These are phyloP conservation scores for Grantiella picta DNA, from an alignment of 2,113 vertebrate genomes.

Conservation along the genomic window DNA sequence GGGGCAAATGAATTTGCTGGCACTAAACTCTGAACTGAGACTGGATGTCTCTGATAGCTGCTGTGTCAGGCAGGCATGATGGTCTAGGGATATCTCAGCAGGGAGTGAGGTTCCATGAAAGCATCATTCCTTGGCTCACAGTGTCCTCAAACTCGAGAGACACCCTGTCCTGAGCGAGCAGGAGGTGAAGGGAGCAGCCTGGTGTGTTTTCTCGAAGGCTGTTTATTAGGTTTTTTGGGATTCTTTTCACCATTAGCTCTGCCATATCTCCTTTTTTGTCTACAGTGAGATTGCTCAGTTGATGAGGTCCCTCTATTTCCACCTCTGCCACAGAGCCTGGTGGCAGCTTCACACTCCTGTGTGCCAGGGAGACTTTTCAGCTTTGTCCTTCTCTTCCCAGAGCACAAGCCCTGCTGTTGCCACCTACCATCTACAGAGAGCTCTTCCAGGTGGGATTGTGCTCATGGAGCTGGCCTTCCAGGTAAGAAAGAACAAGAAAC, in stretches of 20 bases:
- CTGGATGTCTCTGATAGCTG: not conserved
- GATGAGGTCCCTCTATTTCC: not conserved
- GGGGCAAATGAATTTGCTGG: not conserved
- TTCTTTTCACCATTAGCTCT: not conserved
- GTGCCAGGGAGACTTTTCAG: not conserved
- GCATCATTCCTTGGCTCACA: not conserved
- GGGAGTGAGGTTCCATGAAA: not conserved
- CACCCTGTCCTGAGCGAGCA: not conserved
- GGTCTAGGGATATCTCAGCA: not conserved
- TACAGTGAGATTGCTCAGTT: not conserved
- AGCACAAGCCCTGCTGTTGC: slow-evolving; percentile 72
- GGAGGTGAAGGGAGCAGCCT: not conserved
- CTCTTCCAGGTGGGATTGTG: slow-evolving; percentile 93
- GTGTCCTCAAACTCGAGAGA: not conserved
- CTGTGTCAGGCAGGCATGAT: not conserved
- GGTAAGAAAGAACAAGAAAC: slow-evolving; percentile 68
- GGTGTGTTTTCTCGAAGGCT: not conserved
- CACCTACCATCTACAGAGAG: slow-evolving; percentile 92
- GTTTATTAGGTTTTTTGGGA: not conserved
- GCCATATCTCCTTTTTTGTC: not conserved
- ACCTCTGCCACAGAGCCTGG: not conserved
- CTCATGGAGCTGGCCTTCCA: slow-evolving; percentile 96
- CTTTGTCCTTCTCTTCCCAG: slow-evolving; percentile 64
- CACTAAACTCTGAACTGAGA: not conserved
- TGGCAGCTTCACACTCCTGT: not conserved